These are phyloP conservation scores for Tapirus terrestris DNA, from an alignment of 2,113 vertebrate genomes.

Conservation along the genomic window DNA sequence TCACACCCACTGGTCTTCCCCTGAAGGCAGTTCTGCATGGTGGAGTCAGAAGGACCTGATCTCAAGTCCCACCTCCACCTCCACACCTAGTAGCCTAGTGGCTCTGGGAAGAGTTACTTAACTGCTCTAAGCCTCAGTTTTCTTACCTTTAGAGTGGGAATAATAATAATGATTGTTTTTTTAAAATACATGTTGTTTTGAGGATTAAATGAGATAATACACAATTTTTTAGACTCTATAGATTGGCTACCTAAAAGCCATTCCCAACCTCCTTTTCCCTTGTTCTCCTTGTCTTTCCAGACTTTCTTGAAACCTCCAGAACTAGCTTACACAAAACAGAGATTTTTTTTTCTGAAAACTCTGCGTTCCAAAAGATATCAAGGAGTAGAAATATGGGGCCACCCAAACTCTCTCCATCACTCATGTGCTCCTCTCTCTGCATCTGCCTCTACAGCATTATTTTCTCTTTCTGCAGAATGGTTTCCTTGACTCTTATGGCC, in stretches of 20 bases:
- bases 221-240: background rate
- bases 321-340: background rate
- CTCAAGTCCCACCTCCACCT: background rate
- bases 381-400: background rate
- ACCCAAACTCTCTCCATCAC: background rate
- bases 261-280: background rate
- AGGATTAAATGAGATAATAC: background rate
- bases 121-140: background rate
- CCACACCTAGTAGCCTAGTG: background rate
- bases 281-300: background rate
- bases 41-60: background rate
- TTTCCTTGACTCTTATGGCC: background rate
- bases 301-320: background rate
- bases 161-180: slow-evolving; percentile 3
- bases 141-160: slow-evolving; percentile 20
- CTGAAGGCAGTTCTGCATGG: background rate
- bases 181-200: background rate
- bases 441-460: background rate
- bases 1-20: background rate
- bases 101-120: background rate
- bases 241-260: background rate
- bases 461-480: background rate
- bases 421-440: background rate
- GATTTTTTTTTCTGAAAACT: background rate
- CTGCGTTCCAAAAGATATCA: background rate